Base-by-base conservation (phyloP, 2,797 vertebrate genomes). In the Hipposideros larvatus region DNA sequence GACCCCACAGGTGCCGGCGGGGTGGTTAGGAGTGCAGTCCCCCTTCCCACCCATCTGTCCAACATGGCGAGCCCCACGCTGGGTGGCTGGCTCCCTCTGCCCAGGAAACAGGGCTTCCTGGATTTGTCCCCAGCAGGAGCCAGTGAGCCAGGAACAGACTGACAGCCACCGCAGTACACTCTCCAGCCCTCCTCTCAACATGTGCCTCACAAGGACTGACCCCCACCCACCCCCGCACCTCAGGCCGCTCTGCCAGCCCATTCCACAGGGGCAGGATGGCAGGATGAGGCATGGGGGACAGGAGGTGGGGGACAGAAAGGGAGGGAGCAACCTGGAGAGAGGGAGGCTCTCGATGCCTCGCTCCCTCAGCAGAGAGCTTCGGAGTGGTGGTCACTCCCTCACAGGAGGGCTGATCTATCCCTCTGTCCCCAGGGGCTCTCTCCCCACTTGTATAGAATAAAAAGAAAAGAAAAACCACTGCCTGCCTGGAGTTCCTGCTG, bases 401-500 rank as follows among this genome's bases (percentile, higher is more conserved):
- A 94, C 46, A 9, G 96, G 87, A 87, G 78, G 95, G 96, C 24
- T 1, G 87, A 91, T 88, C 79, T 85, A 87, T 87, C 96, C 92
- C 94, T 96, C 91, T 87, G 28, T 92, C 96, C 95, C 96, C 95
- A 95, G 96, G 95, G 96, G 78, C 77, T 97, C 94, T 94, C 91
- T 97, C 90, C 92, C 80, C 82, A 95, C 91, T 96, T 98, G 97
- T 98, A 97, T 93, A 98, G 94, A 97, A 98, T 98, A 94, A 98
- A 97, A 94, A 68, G 53, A 19, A 59, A 95, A 48, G 7, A 31
- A 97, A 93, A 97, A 96, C 93, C 94, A 94, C 65, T 65, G 65
- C 95, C 95, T 92, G 95, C 82, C 78, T 97, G 28, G 1, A 46
- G 51, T 96, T 83, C 95, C 66, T 85, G 86, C 66, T 86, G 7